Base-by-base conservation (phyloP, 2,888 invertebrate genomes). In the Eupithecia dodoneata region DNA sequence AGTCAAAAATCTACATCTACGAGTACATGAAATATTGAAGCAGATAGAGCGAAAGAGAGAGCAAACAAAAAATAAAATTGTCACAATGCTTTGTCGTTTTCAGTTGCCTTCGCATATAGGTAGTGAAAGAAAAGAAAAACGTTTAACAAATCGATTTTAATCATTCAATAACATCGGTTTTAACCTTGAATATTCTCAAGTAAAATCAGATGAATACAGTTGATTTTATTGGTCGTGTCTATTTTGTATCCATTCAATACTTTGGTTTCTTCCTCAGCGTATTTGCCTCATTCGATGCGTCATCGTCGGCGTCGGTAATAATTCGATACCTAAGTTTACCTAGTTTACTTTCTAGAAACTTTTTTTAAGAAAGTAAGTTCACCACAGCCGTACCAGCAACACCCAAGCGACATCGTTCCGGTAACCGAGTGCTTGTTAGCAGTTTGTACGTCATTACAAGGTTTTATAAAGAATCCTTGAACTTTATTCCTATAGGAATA, bases 401-500 rank as follows among this genome's bases (percentile, higher is more conserved):
- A 72, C 74, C 73, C 72, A 75, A 71, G 70, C 72, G 75, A 77
- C 77, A 65, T 73, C 72, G 71, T 52, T 70, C 47, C 63, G 69
- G 69, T 52, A 72, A 63, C 63, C 72, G 71, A 74, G 72, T 45
- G 75, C 77, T 77, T 75, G 77, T 77, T 77, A 77, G 70, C n/a
- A 69, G 42, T 72, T 42, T 70, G 63, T 63, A 63, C 30, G 74
- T 72, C 73, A 71, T 76, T 76, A 49, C 69, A 63, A 72, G 74
- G 41, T 63, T 63, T 63, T 4, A 10, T 42, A 30, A 2, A 72
- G 30, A 18, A 47, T 67, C 10, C 42, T 65, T 73, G 42, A 45
- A 73, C 66, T 70, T 41, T 77, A 41, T 73, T 65, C 4, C n/a
- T 49, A 30, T 49, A 42, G 12, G 0, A 18, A n/a, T 77, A 77